Evolutionary conservation across 2,888 invertebrate genomes (phyloP).

Genomic region (Drosophila anomalata): DNA sequence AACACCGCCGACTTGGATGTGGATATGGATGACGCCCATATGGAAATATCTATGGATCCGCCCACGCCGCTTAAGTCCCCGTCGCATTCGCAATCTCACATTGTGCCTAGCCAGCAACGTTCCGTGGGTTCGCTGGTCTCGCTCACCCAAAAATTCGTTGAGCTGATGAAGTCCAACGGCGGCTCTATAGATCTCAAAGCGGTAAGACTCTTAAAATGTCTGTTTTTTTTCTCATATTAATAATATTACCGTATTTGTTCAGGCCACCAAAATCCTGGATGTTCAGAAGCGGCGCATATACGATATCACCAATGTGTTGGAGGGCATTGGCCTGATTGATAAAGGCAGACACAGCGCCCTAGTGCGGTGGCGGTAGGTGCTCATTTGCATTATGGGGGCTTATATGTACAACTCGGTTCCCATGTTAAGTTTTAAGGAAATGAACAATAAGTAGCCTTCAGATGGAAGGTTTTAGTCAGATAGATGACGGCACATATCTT

Average conservation of each 20-base stretch:
- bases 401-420: neutral
- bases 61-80: constrained; percentile 41
- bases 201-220: constrained; percentile 52
- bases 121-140: constrained; percentile 82
- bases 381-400: neutral
- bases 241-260: constrained; percentile 10
- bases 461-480: neutral
- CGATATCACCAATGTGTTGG: constrained; percentile 92
- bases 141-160: constrained; percentile 83
- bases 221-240: neutral
- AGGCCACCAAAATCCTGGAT: constrained; percentile 90
- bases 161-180: constrained; percentile 80
- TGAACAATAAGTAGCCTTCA: neutral
- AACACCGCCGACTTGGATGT: constrained; percentile 47
- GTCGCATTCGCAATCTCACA: constrained; percentile 33
- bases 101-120: constrained; percentile 65
- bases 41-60: constrained; percentile 51
- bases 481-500: too few species aligned
- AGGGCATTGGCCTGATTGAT: constrained; percentile 92
- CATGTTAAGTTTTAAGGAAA: neutral
- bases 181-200: constrained; percentile 82
- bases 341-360: constrained; percentile 90
- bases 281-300: constrained; percentile 92
- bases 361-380: constrained; percentile 90
- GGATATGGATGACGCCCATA: constrained; percentile 36